Evolutionary conservation across 2,113 vertebrate species (phyloP).

Genomic region (Lycocorax pyrrhopterus): DNA sequence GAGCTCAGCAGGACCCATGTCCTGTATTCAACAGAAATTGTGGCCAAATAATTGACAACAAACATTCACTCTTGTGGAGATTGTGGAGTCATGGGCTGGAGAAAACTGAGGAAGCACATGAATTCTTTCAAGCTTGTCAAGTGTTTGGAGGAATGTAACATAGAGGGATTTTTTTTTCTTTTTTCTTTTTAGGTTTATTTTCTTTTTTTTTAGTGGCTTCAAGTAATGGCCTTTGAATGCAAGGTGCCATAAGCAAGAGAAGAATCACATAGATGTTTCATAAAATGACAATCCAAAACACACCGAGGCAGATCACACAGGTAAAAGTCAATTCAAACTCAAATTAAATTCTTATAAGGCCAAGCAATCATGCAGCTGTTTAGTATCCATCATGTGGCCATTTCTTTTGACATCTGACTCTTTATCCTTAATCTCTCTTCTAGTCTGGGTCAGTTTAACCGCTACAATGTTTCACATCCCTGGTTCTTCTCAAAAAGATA

Average conservation of each 20-base stretch:
- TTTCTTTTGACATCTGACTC: background rate
- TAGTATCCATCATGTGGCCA: background rate
- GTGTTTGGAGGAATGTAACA: background rate
- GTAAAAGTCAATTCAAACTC: background rate
- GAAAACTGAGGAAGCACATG: background rate
- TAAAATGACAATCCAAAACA: background rate
- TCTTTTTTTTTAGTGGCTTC: background rate
- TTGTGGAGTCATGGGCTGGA: background rate
- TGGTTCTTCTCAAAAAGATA: background rate
- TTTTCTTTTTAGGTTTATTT: background rate
- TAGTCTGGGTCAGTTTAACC: background rate
- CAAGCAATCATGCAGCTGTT: background rate
- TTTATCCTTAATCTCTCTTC: background rate
- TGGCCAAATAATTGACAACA: background rate
- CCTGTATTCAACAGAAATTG: background rate
- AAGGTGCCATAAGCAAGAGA: background rate
- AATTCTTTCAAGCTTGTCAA: background rate
- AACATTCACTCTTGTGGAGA: rapidly evolving
- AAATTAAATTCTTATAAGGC: background rate
- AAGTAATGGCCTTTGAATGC: background rate
- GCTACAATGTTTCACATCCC: background rate
- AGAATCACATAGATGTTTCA: background rate
- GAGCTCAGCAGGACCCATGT: background rate
- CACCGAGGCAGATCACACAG: background rate
- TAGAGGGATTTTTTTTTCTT: background rate